Evolutionary conservation across 2,888 invertebrate genomes (phyloP).

Genomic region (Melieria picta): DNA sequence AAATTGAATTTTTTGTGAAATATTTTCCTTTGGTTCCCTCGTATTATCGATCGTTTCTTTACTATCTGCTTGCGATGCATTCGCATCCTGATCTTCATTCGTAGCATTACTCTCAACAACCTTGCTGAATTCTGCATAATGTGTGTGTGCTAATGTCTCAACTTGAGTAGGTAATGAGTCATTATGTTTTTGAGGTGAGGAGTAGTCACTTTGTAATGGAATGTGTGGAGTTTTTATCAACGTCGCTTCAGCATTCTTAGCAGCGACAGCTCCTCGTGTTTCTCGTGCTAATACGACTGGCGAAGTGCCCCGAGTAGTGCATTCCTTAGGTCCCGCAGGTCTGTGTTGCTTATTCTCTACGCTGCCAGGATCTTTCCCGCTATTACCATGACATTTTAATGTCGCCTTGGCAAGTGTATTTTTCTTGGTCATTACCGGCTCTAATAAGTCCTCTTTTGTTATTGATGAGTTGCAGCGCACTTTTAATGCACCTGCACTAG

Average conservation of each 20-base stretch:
- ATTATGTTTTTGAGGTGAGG: slow-evolving; percentile 21
- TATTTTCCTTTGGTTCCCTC: slow-evolving; percentile 67
- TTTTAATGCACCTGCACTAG: slow-evolving; percentile 63
- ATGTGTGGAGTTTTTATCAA: slow-evolving; percentile 55
- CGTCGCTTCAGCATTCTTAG: slow-evolving; percentile 67
- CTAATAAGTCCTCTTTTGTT: slow-evolving; percentile 66
- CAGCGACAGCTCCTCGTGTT: slow-evolving; percentile 72
- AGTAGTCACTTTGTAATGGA: slow-evolving; percentile 39
- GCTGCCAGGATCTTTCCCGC: slow-evolving; percentile 71
- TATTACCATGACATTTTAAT: slow-evolving; percentile 36
- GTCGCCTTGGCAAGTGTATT: slow-evolving; percentile 38
- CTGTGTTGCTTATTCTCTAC: not conserved
- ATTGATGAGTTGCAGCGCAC: slow-evolving; percentile 72
- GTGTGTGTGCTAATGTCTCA: not conserved
- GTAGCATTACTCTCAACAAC: not conserved
- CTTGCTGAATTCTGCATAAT: not conserved
- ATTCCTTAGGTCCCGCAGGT: slow-evolving; percentile 45
- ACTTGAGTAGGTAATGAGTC: slow-evolving; percentile 20
- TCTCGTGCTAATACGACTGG: slow-evolving; percentile 69
- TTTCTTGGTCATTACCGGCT: slow-evolving; percentile 57
- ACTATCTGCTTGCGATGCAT: not conserved
- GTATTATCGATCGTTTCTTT: slow-evolving; percentile 37
- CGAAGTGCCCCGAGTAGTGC: slow-evolving; percentile 61
- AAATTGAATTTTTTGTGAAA: slow-evolving; percentile 77
- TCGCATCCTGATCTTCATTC: not conserved